These are phyloP conservation scores for Heliothis virescens DNA, from an alignment of 1,140 invertebrate genomes.

Conservation along the genomic window DNA sequence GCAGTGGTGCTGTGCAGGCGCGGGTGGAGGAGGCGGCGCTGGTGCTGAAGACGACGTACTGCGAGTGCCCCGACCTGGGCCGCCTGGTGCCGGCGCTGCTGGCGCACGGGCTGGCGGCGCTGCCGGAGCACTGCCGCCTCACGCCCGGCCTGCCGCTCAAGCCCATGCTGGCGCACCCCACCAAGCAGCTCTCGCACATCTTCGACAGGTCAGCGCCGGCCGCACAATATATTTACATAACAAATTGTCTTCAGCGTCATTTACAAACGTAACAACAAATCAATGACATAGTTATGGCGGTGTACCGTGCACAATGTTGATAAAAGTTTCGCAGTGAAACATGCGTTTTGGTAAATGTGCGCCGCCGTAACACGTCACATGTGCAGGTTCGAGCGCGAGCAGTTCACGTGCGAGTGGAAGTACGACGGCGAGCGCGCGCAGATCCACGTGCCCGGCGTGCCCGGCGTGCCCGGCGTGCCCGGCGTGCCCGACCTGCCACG, in stretches of 20 bases:
- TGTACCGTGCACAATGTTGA: too few species aligned
- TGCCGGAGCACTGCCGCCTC: slow-evolving; percentile 91
- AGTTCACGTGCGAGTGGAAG: slow-evolving; percentile 99
- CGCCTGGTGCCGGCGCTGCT: slow-evolving; percentile 86
- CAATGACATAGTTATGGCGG: too few species aligned
- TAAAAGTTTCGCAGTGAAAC: background rate
- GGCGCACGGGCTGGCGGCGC: slow-evolving; percentile 88
- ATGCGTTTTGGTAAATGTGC: too few species aligned
- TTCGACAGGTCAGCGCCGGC: slow-evolving; percentile 87
- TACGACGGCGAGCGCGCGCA: slow-evolving; percentile 99
- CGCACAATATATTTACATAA: too few species aligned
- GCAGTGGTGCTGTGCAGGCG: slow-evolving; percentile 67
- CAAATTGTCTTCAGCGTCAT: too few species aligned
- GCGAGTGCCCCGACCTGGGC: slow-evolving; percentile 99
- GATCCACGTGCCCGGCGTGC: slow-evolving; percentile 87
- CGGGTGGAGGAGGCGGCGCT: slow-evolving; percentile 92
- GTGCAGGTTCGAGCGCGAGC: slow-evolving; percentile 93
- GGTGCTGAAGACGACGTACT: slow-evolving; percentile 97
- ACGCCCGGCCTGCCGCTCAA: slow-evolving; percentile 98
- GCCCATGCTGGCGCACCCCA: slow-evolving; percentile 99
- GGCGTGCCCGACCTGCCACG: slow-evolving; percentile 29
- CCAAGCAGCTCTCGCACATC: slow-evolving; percentile 97
- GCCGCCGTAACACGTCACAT: too few species aligned
- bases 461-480: slow-evolving; percentile 66
- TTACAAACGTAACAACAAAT: too few species aligned